These are phyloP conservation scores for Drosophila bifasciata DNA, from an alignment of 1,140 invertebrate species.

Conservation along the genomic window DNA sequence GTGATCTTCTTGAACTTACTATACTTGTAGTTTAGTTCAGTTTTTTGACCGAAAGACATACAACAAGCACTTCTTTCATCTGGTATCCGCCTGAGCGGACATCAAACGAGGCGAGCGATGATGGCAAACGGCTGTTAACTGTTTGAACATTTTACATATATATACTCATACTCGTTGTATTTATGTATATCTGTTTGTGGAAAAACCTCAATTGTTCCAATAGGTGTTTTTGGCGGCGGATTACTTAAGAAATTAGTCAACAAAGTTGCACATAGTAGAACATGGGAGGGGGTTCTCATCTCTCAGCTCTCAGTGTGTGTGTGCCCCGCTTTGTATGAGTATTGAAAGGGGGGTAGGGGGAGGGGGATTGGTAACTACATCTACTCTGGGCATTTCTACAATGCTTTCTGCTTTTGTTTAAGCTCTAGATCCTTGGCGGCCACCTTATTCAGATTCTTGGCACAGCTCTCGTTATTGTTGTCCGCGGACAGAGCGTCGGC, in stretches of 20 bases:
- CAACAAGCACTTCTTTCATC: slow-evolving; percentile 71
- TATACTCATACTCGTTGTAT: slow-evolving; percentile 3
- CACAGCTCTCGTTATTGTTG: slow-evolving; percentile 74
- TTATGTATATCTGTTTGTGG: slow-evolving; percentile 40
- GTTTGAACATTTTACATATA: slow-evolving; percentile 58
- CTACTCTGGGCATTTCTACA: slow-evolving; percentile 42
- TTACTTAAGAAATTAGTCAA: slow-evolving; percentile 83
- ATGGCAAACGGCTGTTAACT: slow-evolving; percentile 74
- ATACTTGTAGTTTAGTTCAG: slow-evolving; percentile 51
- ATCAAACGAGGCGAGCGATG: slow-evolving; percentile 72
- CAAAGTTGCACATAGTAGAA: slow-evolving; percentile 79
- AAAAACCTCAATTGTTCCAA: slow-evolving; percentile 55
- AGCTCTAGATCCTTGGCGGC: slow-evolving; percentile 33
- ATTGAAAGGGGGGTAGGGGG: slow-evolving; percentile 37
- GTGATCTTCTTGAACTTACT: slow-evolving; percentile 63
- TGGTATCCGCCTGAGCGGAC: slow-evolving; percentile 51
- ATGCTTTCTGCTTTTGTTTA: slow-evolving; percentile 51
- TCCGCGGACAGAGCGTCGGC: slow-evolving; percentile 36
- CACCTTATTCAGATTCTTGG: slow-evolving; percentile 75
- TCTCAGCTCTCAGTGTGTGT: slow-evolving; percentile 27
- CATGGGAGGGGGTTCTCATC: slow-evolving; percentile 36
- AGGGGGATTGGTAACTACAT: no score
- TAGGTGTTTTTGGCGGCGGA: slow-evolving; percentile 64
- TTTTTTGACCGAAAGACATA: slow-evolving; percentile 70
- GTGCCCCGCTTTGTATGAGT: slow-evolving; percentile 66